These are phyloP conservation scores for Archips crataeganus DNA, from an alignment of 2,888 invertebrate genomes.

Conservation along the genomic window DNA sequence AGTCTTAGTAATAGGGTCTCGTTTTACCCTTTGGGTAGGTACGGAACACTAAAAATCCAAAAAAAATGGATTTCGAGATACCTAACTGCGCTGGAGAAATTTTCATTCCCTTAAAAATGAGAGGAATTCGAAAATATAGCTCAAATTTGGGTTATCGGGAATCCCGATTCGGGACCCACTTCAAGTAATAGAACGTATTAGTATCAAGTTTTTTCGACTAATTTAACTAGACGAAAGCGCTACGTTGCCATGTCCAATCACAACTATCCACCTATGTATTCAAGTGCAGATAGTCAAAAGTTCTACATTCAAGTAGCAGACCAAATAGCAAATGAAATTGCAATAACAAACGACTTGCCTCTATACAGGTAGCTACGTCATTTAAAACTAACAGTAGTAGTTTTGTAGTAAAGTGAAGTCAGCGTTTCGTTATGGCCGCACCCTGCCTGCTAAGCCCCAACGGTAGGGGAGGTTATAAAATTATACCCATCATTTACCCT, in stretches of 20 bases:
- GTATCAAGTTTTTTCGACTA: background rate
- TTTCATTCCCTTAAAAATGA: background rate
- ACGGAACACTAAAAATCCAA: too few relatives aligned
- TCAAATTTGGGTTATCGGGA: background rate
- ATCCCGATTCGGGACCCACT: background rate
- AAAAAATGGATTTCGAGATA: too few relatives aligned
- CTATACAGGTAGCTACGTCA: background rate
- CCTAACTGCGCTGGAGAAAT: too few relatives aligned
- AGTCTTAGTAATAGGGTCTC: too few relatives aligned
- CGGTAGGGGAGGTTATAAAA: conserved; percentile 60
- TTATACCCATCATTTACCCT: conserved; percentile 63
- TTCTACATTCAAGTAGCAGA: background rate
- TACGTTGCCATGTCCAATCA: background rate
- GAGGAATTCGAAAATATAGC: background rate
- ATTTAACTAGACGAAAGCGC: background rate
- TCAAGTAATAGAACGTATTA: background rate
- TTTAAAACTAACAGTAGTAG: conserved; percentile 6
- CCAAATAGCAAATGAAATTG: conserved; percentile 1
- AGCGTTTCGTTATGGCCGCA: conserved; percentile 45
- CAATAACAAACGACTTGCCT: background rate
- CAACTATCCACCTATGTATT: background rate
- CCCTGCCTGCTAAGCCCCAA: conserved; percentile 52
- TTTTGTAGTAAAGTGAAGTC: conserved; percentile 32
- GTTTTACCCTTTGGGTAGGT: too few relatives aligned
- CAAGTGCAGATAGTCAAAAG: background rate